Evolutionary conservation across 2,113 vertebrate species (phyloP).

Genomic region (Neogale vison): DNA sequence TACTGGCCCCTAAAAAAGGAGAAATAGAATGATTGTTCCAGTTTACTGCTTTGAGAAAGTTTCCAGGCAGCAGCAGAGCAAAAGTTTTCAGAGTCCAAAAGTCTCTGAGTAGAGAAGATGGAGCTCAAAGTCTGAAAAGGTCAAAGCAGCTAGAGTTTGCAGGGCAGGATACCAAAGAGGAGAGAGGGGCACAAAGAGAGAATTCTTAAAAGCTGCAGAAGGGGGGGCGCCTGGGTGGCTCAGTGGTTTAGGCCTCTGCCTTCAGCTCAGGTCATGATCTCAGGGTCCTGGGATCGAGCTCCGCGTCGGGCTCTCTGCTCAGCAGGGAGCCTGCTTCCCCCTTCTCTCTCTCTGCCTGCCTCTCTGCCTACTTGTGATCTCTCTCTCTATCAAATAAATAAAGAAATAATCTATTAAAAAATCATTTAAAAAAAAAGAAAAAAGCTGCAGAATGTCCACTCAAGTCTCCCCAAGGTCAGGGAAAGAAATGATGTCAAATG

Average conservation of each 20-base stretch:
- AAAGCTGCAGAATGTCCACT: neutral
- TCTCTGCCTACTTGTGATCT: too few relatives aligned
- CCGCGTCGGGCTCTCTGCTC: too few relatives aligned
- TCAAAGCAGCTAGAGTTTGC: neutral
- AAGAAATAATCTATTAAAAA: too few relatives aligned
- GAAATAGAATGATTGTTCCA: neutral
- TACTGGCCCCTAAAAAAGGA: neutral
- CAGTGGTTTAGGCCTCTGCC: too few relatives aligned
- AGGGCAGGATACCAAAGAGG: neutral
- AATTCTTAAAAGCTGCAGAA: neutral
- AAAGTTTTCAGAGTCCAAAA: neutral
- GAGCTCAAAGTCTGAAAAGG: neutral
- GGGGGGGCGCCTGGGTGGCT: too few relatives aligned
- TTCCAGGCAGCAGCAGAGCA: neutral
- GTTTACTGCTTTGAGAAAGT: neutral
- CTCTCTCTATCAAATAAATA: too few relatives aligned
- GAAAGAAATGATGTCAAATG: neutral
- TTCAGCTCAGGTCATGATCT: too few relatives aligned
- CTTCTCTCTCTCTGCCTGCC: too few relatives aligned
- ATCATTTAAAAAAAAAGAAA: too few relatives aligned
- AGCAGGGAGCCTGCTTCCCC: too few relatives aligned
- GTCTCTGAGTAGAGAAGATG: neutral
- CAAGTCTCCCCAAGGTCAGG: neutral
- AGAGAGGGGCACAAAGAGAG: neutral
- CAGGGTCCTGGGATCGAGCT: too few relatives aligned